Percentiles rank a stretch among this genome's conserved stretches.
phyloP scores from a whole-genome alignment of 2,888 invertebrate species.

The Tineola bisselliella region DNA sequence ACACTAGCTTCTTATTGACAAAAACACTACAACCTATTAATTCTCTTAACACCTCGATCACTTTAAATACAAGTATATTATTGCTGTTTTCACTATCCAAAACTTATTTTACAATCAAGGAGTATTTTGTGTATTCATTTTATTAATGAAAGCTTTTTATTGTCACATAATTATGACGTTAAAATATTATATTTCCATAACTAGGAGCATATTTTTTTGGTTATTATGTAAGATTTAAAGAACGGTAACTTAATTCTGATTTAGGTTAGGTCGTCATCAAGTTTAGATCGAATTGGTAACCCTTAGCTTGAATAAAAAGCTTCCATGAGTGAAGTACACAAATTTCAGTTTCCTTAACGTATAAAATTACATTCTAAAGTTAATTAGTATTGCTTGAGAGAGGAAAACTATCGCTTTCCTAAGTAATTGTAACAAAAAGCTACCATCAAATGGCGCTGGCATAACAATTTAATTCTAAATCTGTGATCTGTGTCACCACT shows the following conservation, averaged over 20 bases:
- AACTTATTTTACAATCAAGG: constrained; percentile 3
- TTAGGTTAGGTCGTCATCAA: no score
- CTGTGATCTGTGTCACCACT: background rate
- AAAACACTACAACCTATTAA: constrained; percentile 50
- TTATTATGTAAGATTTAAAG: no score
- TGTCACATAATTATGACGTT: no score
- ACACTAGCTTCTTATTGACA: constrained; percentile 55
- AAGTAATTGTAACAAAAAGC: constrained; percentile 15
- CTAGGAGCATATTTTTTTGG: no score
- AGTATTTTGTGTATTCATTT: background rate
- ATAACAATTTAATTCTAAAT: constrained; percentile 8
- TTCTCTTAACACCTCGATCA: constrained; percentile 62
- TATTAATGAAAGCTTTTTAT: background rate
- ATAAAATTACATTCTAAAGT: constrained; percentile 16
- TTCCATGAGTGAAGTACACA: background rate
- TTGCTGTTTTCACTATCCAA: constrained; percentile 54
- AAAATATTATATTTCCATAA: no score
- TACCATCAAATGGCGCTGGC: constrained; percentile 3
- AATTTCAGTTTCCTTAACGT: background rate
- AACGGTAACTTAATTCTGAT: no score
- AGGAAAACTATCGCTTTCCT: constrained; percentile 57
- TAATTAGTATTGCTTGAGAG: constrained; percentile 60
- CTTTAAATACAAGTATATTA: constrained; percentile 67
- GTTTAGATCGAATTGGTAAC: no score
- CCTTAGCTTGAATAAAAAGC: no score